Conservation (phyloP, 2,888 invertebrate species). For the Scaeva pyrastri region DNA sequence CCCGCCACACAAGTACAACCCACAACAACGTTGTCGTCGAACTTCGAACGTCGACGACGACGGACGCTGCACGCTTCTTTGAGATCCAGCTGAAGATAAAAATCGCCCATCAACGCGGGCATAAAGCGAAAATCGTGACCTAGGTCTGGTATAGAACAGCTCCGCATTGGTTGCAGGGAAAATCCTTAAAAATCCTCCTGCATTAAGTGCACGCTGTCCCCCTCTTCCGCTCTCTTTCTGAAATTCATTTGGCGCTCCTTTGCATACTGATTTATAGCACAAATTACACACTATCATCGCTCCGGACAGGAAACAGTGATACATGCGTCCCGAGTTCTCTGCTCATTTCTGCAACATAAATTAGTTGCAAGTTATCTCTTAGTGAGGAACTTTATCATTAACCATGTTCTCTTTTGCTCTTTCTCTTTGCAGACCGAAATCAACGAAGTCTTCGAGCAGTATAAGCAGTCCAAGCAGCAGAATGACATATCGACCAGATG, state of each 20-base stretch:
- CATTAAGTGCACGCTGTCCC: conserved; percentile 1
- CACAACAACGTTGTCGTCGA: not conserved
- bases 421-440: conserved; percentile 82
- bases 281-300: conserved; percentile 71
- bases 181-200: conserved; percentile 15
- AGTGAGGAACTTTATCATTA: conserved; percentile 60
- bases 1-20: not conserved
- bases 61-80: conserved; percentile 45
- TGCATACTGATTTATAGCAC: conserved; percentile 65
- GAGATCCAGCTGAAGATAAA: conserved; percentile 19
- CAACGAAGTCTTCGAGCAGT: conserved; percentile 83
- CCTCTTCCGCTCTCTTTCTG: not conserved
- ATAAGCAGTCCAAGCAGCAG: conserved; percentile 74
- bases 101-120: conserved; percentile 44
- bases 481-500: conserved; percentile 83
- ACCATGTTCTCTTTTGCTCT: conserved; percentile 44
- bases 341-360: conserved; percentile 62
- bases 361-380: conserved; percentile 59
- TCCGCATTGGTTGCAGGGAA: not conserved
- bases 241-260: conserved; percentile 24
- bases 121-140: conserved; percentile 59
- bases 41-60: no score
- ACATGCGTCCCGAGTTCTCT: conserved; percentile 59
- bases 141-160: conserved; percentile 18
- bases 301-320: conserved; percentile 67